Conservation (phyloP, 2,113 vertebrate genomes). For the Choloepus hoffmanni region DNA sequence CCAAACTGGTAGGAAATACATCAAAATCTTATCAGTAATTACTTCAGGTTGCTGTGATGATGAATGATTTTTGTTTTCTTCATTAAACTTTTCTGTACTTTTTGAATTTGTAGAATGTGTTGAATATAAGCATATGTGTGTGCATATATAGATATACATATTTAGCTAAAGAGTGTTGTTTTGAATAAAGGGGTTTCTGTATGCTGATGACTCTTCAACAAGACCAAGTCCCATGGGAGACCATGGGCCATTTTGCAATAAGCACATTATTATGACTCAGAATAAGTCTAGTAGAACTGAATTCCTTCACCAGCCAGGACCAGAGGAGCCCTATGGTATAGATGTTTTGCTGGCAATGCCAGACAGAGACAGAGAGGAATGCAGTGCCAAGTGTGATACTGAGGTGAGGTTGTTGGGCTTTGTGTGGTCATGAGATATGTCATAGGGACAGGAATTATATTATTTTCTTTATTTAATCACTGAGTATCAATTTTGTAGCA, state of each 20-base stretch:
- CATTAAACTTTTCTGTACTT: too few species aligned
- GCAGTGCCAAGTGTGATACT: background rate
- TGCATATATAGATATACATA: too few species aligned
- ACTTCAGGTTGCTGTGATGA: too few species aligned
- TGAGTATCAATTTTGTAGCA: background rate
- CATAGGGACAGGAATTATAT: background rate
- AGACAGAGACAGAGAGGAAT: background rate
- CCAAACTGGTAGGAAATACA: too few species aligned
- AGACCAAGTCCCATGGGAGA: background rate
- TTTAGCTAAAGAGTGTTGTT: too few species aligned
- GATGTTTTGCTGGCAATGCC: background rate
- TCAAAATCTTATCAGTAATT: too few species aligned
- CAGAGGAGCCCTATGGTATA: background rate
- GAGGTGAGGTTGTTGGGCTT: background rate
- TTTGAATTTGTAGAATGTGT: too few species aligned
- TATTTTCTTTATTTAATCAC: background rate
- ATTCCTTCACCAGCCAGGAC: background rate
- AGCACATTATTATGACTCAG: background rate
- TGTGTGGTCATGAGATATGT: background rate
- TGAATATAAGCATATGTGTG: too few species aligned
- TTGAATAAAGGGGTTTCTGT: too few species aligned
- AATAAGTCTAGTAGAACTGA: background rate
- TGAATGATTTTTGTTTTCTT: too few species aligned
- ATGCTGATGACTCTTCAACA: too few species aligned
- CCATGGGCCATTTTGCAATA: background rate